Base-by-base conservation (phyloP, 1,140 invertebrate genomes). In the Homarus americanus region DNA sequence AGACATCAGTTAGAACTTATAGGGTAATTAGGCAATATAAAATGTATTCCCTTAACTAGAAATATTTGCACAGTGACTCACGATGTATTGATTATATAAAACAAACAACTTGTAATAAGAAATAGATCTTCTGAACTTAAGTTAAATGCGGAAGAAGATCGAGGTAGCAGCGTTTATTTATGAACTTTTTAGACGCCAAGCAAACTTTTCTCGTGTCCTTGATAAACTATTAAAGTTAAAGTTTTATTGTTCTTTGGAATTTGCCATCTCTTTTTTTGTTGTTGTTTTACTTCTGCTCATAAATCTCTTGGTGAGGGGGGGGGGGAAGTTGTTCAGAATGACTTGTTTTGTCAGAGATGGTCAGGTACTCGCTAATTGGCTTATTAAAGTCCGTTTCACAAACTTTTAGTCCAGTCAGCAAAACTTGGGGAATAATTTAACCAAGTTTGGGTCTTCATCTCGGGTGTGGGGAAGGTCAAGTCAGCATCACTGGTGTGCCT, bases 191-290 rank as follows among this genome's bases (percentile, higher is more conserved):
- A 2, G 63, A 28, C 24, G 80, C 34, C 80, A 83, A 69, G 80
- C 80, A 83, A 83, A 83, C 80, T 83, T 83, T 83, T 38, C 34
- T 58, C 58, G 75, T 66, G 80, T 58, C 80, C 80, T 83, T 83
- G 80, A 83, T 69, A 83, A 83, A 83, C 49, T 83, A 83, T 83
- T 83, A 38, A 83, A 83, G 58, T 66, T 83, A 38, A 83, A 83
- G 80, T 83, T 83, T 24, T 17, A 58, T 38, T 83, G 10, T 69
- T 58, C 58, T 83, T 83, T 24, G 36, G 80, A 66, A 83, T 41
- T 83, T 58, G 4, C 28, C n/a, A n/a, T n/a, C n/a, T n/a, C n/a
- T n/a, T n/a, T n/a, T n/a, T n/a, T n/a, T n/a, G 4, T 83, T 20
- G 32, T n/a, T 58, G 41, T 82, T 58, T 82, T 58, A 28, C 49